Conservation (phyloP, 2,113 vertebrate genomes). For the Echinops telfairi region DNA sequence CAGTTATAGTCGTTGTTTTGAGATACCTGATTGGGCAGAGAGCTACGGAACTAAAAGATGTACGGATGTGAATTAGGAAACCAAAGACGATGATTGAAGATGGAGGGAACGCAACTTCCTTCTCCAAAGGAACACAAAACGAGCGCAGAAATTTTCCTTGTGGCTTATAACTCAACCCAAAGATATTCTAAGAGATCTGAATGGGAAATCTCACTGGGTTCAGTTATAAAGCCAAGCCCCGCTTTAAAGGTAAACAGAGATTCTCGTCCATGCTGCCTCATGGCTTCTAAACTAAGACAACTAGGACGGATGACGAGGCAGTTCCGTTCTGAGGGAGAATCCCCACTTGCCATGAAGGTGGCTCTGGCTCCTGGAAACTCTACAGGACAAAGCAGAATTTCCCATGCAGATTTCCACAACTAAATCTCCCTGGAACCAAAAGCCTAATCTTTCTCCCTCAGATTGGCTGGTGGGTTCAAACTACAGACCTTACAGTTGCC, state of each 20-base stretch:
- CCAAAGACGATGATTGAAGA: background rate
- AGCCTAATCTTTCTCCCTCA: no score
- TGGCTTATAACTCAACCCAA: background rate
- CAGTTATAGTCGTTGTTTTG: conserved; percentile 20
- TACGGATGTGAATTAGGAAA: background rate
- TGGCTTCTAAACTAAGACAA: no score
- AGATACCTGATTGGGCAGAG: conserved; percentile 7
- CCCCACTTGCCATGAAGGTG: no score
- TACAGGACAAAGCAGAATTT: no score
- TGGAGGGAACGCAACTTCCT: conserved; percentile 4
- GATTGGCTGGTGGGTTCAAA: no score
- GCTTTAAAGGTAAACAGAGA: conserved; percentile 44
- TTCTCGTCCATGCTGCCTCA: no score
- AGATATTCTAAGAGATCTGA: conserved; percentile 42
- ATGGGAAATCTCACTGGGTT: conserved; percentile 15
- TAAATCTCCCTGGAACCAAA: no score
- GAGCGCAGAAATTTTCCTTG: background rate
- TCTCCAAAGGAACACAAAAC: conserved; percentile 47
- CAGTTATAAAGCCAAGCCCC: conserved; percentile 52
- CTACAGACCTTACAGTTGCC: no score
- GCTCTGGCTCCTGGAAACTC: no score
- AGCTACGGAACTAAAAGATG: conserved; percentile 20
- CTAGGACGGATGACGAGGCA: no score
- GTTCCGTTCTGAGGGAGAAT: no score
- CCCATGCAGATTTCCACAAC: no score